phyloP scores from a whole-genome alignment of 1,140 invertebrate species.

The Babylonia areolata region DNA sequence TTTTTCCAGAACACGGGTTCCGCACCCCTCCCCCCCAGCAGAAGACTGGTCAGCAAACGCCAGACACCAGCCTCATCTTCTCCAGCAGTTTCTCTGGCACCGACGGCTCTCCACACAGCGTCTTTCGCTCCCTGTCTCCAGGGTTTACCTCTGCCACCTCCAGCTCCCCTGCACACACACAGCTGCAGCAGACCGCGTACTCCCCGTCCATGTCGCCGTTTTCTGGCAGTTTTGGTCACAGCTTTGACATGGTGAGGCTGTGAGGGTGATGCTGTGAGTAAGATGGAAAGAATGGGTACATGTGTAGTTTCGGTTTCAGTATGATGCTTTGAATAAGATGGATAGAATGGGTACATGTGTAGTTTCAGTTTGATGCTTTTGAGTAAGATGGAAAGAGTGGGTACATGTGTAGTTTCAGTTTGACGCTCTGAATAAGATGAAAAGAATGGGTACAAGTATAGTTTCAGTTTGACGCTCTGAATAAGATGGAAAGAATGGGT shows the following conservation, averaged over 20 bases:
- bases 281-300: too few relatives aligned
- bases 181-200: conserved; percentile 10
- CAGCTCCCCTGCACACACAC: background rate
- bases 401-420: too few relatives aligned
- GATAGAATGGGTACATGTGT: too few relatives aligned
- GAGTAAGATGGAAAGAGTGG: too few relatives aligned
- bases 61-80: conserved; percentile 36
- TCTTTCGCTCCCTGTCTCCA: conserved; percentile 19
- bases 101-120: conserved; percentile 35
- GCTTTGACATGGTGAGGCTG: conserved; percentile 24
- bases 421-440: too few relatives aligned
- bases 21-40: conserved; percentile 32
- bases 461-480: too few relatives aligned
- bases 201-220: conserved; percentile 26
- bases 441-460: too few relatives aligned
- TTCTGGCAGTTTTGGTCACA: background rate
- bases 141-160: conserved; percentile 15
- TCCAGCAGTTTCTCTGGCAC: conserved; percentile 33
- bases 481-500: too few relatives aligned
- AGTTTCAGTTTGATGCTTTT: too few relatives aligned
- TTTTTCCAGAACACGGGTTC: conserved; percentile 44
- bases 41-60: background rate
- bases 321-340: too few relatives aligned
- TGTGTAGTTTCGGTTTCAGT: too few relatives aligned
- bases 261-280: too few relatives aligned